Conservation (phyloP, 2,113 vertebrate species). For the Asarcornis scutulata region DNA sequence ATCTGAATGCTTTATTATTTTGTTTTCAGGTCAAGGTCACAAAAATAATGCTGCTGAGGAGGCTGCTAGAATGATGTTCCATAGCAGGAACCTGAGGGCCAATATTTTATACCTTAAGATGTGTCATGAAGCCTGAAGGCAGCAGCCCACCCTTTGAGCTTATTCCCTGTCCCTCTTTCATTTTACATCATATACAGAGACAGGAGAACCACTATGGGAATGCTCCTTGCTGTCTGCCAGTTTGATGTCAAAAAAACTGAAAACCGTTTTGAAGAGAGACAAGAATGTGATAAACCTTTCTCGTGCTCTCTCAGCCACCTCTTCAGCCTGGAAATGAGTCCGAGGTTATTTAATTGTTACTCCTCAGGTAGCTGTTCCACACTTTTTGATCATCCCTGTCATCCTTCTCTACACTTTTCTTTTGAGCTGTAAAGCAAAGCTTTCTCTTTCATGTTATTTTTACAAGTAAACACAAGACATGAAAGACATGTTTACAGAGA, state of each 20-base stretch:
- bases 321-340: neutral
- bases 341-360: neutral
- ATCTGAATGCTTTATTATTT: neutral
- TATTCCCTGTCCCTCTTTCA: neutral
- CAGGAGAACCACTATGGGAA: neutral
- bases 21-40: neutral
- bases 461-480: constrained; percentile 28
- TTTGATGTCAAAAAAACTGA: neutral
- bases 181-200: neutral
- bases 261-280: neutral
- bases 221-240: neutral
- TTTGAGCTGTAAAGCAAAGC: constrained; percentile 10
- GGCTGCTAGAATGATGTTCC: neutral
- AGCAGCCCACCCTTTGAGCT: neutral
- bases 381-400: neutral
- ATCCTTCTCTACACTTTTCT: neutral
- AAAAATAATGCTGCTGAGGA: neutral
- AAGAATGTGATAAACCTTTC: neutral
- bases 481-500: constrained; percentile 54
- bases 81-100: neutral
- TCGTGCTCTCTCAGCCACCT: neutral
- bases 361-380: neutral
- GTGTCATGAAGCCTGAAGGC: neutral
- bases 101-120: neutral
- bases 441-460: constrained; percentile 13